Evolutionary conservation across 2,113 vertebrate species (phyloP).

Genomic region (Haemorhous mexicanus): DNA sequence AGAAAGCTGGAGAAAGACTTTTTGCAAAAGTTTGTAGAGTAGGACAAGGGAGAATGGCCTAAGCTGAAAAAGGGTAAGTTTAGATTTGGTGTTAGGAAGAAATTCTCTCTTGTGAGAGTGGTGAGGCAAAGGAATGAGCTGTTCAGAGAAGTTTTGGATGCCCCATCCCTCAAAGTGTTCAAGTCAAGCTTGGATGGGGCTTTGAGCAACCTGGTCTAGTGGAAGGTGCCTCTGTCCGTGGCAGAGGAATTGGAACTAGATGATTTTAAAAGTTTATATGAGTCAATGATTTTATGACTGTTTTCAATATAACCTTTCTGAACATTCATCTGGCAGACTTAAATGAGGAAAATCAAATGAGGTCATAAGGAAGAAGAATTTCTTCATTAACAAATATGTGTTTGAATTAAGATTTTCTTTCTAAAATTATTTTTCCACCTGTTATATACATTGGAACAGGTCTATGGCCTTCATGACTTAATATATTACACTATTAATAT

Average conservation of each 20-base stretch:
- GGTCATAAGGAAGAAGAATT: not conserved
- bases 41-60: not conserved
- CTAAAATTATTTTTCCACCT: not conserved
- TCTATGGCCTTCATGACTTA: not conserved
- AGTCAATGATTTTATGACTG: not conserved
- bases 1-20: not conserved
- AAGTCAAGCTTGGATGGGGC: not conserved
- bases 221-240: not conserved
- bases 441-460: not conserved
- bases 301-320: not conserved
- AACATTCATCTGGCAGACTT: not conserved
- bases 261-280: not conserved
- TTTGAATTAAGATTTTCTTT: not conserved
- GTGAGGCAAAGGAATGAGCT: not conserved
- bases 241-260: no score
- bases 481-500: not conserved
- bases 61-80: not conserved
- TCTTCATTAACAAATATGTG: not conserved
- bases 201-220: not conserved
- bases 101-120: not conserved
- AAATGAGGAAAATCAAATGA: not conserved
- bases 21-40: no score
- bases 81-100: not conserved
- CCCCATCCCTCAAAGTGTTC: not conserved
- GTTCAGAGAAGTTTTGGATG: not conserved